Base-by-base conservation (phyloP, 2,888 invertebrate species). In the Petrolisthes cinctipes region DNA sequence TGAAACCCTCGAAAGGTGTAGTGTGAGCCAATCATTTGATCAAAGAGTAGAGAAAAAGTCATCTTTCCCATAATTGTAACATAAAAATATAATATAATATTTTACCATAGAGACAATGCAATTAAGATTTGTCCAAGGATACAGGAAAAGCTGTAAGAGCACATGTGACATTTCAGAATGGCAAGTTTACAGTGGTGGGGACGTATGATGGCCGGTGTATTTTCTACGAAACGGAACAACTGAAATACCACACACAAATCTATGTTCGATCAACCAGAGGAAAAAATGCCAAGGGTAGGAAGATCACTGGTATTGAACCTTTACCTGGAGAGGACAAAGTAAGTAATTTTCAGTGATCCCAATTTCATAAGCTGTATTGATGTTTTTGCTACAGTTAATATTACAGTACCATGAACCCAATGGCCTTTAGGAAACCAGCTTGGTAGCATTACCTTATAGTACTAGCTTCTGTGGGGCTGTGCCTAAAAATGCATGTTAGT, bases 151-250 rank as follows among this genome's bases (percentile, higher is more conserved):
- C 37, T 37, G 37, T 37, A 37, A 37, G 37, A 37, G 37, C 37
- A 37, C 37, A 37, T 37, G 23, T 53, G 6, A 56, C 68, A 76
- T 91, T 88, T 51, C 97, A 97, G 92, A 98, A 98, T 94, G 99
- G 99, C 9, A 98, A 98, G 93, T 98, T 98, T 93, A 98, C 98
- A 0, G 99, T 99, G 0, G 98, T 99, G 0, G 99, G 99, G 71
- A 98, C 99, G 0, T 99, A 99, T 93, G 99, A 99, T 93, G 99
- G 99, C 0, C 95, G 99, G 76, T 99, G 99, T 93, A 97, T 99
- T 92, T 99, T 99, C 94, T 99, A 99, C 94, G 97, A 96, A 68
- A 99, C 99, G 0, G 99, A 99, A 94, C 98, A 99, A 93, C 94
- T 99, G 4, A 99, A 99, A 92, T 99, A 99, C 93, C 98, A 98